Evolutionary conservation across 2,888 invertebrate species (phyloP).

Genomic region (Drosophila rellima): DNA sequence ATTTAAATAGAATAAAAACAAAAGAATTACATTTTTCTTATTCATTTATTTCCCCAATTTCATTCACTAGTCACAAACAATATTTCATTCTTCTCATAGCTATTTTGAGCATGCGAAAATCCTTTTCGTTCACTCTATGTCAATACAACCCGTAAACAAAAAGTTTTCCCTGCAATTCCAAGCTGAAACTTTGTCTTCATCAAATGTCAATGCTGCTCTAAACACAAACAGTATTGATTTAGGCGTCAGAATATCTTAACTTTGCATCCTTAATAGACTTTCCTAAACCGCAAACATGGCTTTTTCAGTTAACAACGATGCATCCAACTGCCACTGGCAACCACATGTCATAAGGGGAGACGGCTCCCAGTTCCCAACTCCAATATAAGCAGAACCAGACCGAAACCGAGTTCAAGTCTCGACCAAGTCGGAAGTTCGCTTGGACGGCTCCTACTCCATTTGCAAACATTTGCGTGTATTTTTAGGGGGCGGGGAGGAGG

Average conservation of each 20-base stretch:
- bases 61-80: too few species aligned
- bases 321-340: conserved; percentile 37
- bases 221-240: conserved; percentile 27
- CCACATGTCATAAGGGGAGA: conserved; percentile 7
- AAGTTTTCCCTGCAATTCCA: conserved; percentile 3
- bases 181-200: conserved; percentile 13
- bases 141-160: background rate
- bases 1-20: too few species aligned
- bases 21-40: too few species aligned
- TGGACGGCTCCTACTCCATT: conserved; percentile 39
- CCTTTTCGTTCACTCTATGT: background rate
- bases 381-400: conserved; percentile 11
- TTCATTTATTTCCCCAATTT: too few species aligned
- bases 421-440: conserved; percentile 59
- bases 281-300: conserved; percentile 12
- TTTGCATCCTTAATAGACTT: conserved; percentile 26
- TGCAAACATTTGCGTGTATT: conserved; percentile 36
- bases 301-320: conserved; percentile 14
- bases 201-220: conserved; percentile 6
- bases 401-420: conserved; percentile 2
- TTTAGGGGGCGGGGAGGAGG: conserved; percentile 1
- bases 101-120: background rate
- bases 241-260: conserved; percentile 17
- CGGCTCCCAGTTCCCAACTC: background rate
- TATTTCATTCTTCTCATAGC: too few species aligned